Conservation (phyloP, 2,113 vertebrate species). For the Dolichallabes microphthalmus region DNA sequence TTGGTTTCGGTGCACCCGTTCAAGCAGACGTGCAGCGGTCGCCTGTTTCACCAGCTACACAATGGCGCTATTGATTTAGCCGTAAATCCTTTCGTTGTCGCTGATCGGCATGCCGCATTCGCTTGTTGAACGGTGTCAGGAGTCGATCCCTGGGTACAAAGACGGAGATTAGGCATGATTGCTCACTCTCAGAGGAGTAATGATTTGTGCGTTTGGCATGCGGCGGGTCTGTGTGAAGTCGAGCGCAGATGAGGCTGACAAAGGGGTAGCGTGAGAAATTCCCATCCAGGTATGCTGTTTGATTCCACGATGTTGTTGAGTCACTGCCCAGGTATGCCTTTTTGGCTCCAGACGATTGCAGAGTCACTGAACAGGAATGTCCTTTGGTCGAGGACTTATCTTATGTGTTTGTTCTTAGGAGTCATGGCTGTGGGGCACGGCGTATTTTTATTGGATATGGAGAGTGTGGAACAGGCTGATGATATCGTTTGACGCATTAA, state of each 20-base stretch:
- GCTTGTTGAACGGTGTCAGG: background rate
- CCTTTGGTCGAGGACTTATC: background rate
- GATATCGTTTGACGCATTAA: background rate
- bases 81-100: constrained; percentile 21
- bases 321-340: constrained; percentile 33
- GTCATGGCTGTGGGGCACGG: background rate
- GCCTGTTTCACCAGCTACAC: constrained; percentile 2
- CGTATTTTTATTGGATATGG: background rate
- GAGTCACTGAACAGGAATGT: constrained; percentile 54
- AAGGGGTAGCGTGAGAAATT: constrained; percentile 46
- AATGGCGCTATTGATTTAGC: constrained; percentile 48
- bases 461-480: background rate
- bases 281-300: constrained; percentile 21
- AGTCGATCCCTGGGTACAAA: constrained; percentile 28
- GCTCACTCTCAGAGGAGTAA: constrained; percentile 18
- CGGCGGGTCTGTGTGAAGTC: background rate
- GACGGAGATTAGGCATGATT: constrained; percentile 34
- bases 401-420: constrained; percentile 16
- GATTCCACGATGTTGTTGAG: background rate
- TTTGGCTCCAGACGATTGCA: constrained; percentile 34
- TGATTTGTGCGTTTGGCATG: constrained; percentile 9
- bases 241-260: background rate
- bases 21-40: background rate
- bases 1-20: background rate
- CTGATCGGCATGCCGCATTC: background rate